These are phyloP conservation scores for Phaonia tiefii DNA, from an alignment of 2,888 invertebrate genomes.

Conservation along the genomic window DNA sequence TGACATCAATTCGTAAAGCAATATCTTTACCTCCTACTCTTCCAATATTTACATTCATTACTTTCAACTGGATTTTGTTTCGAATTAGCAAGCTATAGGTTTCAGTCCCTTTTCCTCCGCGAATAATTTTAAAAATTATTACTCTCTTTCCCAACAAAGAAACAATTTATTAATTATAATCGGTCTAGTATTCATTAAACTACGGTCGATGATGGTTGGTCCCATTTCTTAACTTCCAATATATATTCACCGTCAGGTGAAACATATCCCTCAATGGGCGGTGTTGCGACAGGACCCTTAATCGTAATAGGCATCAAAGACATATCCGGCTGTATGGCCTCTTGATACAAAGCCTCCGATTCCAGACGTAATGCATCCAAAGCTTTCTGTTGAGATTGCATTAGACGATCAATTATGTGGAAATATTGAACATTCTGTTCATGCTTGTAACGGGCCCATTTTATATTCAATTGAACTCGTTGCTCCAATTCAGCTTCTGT, in stretches of 20 bases:
- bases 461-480: slow-evolving; percentile 85
- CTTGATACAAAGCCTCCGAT: slow-evolving; percentile 92
- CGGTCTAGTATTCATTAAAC: background rate
- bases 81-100: no score
- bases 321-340: slow-evolving; percentile 91
- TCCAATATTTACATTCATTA: no score
- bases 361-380: slow-evolving; percentile 89
- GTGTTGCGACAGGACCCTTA: slow-evolving; percentile 90
- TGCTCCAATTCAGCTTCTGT: slow-evolving; percentile 84
- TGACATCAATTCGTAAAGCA: no score
- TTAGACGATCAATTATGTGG: slow-evolving; percentile 85
- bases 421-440: slow-evolving; percentile 85
- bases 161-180: no score
- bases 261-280: slow-evolving; percentile 89
- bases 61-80: no score
- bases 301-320: slow-evolving; percentile 85
- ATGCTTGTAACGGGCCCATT: slow-evolving; percentile 88
- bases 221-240: slow-evolving; percentile 91
- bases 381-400: slow-evolving; percentile 88
- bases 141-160: background rate
- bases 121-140: no score
- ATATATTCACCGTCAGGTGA: slow-evolving; percentile 95
- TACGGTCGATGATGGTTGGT: slow-evolving; percentile 69
- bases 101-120: no score
- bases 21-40: no score